phyloP scores from a whole-genome alignment of 1,140 invertebrate genomes.

The Drosophila bipectinata region DNA sequence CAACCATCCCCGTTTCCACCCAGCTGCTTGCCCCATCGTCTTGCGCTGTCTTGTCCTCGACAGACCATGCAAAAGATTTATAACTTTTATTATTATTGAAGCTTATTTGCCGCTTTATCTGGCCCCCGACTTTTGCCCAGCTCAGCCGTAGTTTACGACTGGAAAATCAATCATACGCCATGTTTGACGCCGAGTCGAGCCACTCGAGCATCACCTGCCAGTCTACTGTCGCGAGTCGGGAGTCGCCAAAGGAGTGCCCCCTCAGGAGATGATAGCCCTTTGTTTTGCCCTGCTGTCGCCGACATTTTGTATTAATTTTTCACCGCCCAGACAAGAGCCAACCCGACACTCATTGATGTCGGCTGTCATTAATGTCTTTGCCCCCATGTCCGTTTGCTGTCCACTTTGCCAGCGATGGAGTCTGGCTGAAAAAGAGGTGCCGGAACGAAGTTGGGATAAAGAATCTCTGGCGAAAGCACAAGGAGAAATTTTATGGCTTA shows the following conservation, averaged over 20 bases:
- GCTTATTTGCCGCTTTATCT: conserved; percentile 78
- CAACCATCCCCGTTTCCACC: conserved; percentile 16
- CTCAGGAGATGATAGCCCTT: not conserved
- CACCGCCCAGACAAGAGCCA: conserved; percentile 35
- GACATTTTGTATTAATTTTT: conserved; percentile 72
- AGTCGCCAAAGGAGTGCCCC: not conserved
- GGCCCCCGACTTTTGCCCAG: conserved; percentile 46
- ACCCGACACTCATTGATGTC: conserved; percentile 72
- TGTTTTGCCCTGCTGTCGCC: conserved; percentile 24
- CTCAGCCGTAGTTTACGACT: conserved; percentile 63
- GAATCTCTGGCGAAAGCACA: conserved; percentile 18
- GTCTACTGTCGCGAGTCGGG: not conserved
- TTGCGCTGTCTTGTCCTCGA: conserved; percentile 34
- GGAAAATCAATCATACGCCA: conserved; percentile 79
- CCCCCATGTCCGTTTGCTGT: conserved; percentile 51
- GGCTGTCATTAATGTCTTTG: conserved; percentile 54
- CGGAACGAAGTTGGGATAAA: conserved; percentile 30
- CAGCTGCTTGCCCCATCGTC: not conserved
- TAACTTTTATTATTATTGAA: conserved; percentile 83
- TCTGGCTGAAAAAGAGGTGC: conserved; percentile 19
- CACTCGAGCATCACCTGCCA: conserved; percentile 41
- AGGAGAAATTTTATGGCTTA: not conserved
- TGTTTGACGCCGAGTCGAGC: conserved; percentile 53
- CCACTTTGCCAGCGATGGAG: conserved; percentile 40
- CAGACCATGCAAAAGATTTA: conserved; percentile 77